These are phyloP conservation scores for Serranochromis macrocephalus DNA, from an alignment of 2,113 vertebrate species.

Conservation along the genomic window DNA sequence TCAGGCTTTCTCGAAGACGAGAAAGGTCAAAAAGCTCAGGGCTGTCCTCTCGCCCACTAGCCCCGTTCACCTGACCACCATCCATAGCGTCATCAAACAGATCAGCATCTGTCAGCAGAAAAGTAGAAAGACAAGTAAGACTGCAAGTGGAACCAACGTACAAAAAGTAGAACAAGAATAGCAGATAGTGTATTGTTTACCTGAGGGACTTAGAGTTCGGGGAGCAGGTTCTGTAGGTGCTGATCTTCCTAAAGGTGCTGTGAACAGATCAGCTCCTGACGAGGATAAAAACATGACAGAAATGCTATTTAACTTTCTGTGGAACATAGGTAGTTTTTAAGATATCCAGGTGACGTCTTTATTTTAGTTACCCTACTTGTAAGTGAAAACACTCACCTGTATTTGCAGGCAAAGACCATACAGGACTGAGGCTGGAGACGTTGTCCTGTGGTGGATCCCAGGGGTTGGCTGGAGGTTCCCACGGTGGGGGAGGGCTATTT, in stretches of 20 bases:
- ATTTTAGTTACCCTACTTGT: background rate
- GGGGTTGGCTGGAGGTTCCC: constrained; percentile 69
- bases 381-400: constrained; percentile 46
- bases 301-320: background rate
- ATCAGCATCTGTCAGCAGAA: constrained; percentile 74
- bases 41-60: constrained; percentile 72
- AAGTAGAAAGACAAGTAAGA: background rate
- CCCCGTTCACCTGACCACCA: constrained; percentile 68
- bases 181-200: constrained; percentile 50
- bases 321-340: background rate
- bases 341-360: background rate
- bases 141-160: background rate
- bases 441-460: constrained; percentile 77
- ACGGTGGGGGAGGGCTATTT: constrained; percentile 54
- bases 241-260: constrained; percentile 54
- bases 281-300: constrained; percentile 46
- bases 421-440: constrained; percentile 31
- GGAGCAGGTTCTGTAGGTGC: constrained; percentile 6
- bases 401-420: constrained; percentile 37
- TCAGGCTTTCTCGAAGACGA: constrained; percentile 72
- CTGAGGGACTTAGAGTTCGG: constrained; percentile 76
- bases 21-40: constrained; percentile 77
- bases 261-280: constrained; percentile 74
- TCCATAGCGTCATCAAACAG: constrained; percentile 82
- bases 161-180: background rate